Conservation (phyloP, 2,113 vertebrate genomes). For the Picathartes gymnocephalus region DNA sequence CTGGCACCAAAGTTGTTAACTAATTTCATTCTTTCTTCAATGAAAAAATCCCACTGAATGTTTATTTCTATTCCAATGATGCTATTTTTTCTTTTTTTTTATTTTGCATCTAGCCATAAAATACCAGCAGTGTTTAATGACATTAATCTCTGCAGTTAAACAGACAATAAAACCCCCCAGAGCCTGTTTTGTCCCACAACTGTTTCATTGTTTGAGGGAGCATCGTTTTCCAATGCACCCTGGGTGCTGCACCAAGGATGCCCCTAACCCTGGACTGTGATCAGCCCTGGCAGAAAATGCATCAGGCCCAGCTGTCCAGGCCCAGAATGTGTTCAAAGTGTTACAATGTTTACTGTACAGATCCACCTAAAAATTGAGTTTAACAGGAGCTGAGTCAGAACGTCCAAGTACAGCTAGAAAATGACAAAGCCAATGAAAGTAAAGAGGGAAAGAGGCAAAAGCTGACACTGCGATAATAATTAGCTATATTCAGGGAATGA, state of each 20-base stretch:
- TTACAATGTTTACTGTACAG: not conserved
- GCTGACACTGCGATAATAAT: not conserved
- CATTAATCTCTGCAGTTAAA: not conserved
- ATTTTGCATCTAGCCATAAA: not conserved
- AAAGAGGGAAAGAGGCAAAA: not conserved
- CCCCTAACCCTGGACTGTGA: not conserved
- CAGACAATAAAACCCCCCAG: not conserved
- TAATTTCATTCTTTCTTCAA: not conserved
- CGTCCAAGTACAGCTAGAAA: not conserved
- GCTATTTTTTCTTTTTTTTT: not conserved
- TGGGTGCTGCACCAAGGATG: not conserved
- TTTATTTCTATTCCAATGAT: not conserved
- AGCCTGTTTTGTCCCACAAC: not conserved
- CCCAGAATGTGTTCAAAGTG: not conserved
- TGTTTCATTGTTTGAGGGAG: not conserved
- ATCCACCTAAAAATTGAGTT: not conserved
- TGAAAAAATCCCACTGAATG: not conserved
- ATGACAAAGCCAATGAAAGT: not conserved
- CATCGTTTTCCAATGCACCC: not conserved
- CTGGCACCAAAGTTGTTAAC: not conserved
- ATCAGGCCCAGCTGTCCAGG: not conserved
- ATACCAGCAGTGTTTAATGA: not conserved
- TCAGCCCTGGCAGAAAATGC: not conserved
- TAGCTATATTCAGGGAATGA: not conserved
- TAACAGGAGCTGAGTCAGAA: slow-evolving; percentile 12